Evolutionary conservation across 2,797 vertebrate species (phyloP), one percentile per base, ranked within the genome.

Genomic region (Centroberyx gerrardi): DNA sequence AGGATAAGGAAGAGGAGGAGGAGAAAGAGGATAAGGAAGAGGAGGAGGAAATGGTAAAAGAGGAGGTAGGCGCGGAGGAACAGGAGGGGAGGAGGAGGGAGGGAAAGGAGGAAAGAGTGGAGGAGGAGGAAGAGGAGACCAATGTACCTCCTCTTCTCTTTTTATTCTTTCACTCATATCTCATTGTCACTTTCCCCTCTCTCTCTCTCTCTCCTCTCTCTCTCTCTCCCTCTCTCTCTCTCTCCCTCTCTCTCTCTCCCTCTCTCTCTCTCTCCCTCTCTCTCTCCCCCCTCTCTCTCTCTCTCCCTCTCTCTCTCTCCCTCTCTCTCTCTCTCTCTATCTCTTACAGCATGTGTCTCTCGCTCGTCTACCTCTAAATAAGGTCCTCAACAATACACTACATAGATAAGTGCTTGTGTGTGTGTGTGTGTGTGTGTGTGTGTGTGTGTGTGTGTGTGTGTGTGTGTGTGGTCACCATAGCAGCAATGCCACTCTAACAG

Each of bases 401-500:
- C 76, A 76, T 59, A 70, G 61, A 65, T 67, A 36, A 51, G 49
- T 71, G 44, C 68, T 18, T 62, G 17, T 74, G 40, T 52, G 1
- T 61, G 46, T 44, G 38, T 59, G 27, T 70, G 74, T 36, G 52
- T 52, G 59, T 56, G 63, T 64, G 64, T 52, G 48, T 70, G 62
- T 42, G n/a, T 27, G 51, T 3, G 51, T 27, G 51, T 8, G 49
- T 8, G 6, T 27, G 49, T 3, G 49, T 22, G 49, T 52, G n/a
- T 22, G 61, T 36, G 15, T 17, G 58, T 22, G 58, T 31, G 36
- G 87, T 94, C 84, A 76, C 92, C 86, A 91, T 89, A 73, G 93
- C 93, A 92, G 87, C 86, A 75, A 76, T 81, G 73, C 81, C 83
- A 81, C 85, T 88, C 81, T 83, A 40, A 62, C 77, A 87, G 82